A percentile compares a stretch with the other conserved stretches of the same genome.
Evolutionary conservation across 1,140 invertebrate species (phyloP).

Genomic region (Chironomus tepperi): DNA sequence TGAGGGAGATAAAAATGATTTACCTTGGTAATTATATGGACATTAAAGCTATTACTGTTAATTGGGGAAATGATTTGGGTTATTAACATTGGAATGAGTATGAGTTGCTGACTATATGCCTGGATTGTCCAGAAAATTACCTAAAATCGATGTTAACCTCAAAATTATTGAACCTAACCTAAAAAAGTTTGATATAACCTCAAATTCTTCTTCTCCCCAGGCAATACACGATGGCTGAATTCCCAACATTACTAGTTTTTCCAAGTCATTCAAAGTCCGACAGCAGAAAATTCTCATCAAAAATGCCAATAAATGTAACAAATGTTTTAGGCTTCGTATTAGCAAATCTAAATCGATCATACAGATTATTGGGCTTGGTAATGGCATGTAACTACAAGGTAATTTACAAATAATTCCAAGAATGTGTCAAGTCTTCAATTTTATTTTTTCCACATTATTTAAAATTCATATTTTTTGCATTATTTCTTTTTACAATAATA

Average conservation of each 20-base stretch:
- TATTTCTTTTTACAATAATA: neutral
- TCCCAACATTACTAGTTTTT: slow-evolving; percentile 67
- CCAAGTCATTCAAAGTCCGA: slow-evolving; percentile 60
- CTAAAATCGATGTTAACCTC: no score
- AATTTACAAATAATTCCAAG: neutral
- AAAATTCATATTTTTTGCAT: neutral
- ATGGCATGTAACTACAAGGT: slow-evolving; percentile 11
- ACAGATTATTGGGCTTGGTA: slow-evolving; percentile 23
- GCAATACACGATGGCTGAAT: slow-evolving; percentile 64
- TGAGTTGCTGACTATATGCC: no score
- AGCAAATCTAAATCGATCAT: slow-evolving; percentile 48
- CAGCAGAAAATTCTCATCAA: slow-evolving; percentile 57
- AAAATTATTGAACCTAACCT: no score
- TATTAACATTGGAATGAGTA: no score
- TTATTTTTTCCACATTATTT: neutral
- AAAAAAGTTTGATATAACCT: no score
- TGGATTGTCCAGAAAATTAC: no score
- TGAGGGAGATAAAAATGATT: slow-evolving; percentile 70
- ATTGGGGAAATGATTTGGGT: no score
- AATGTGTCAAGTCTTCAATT: no score
- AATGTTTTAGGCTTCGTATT: slow-evolving; percentile 66
- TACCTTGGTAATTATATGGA: slow-evolving; percentile 48
- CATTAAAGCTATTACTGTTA: no score
- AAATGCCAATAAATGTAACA: slow-evolving; percentile 51
- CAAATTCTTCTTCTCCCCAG: no score